Conservation (phyloP, 2,888 invertebrate genomes). For the Timema cristinae region DNA sequence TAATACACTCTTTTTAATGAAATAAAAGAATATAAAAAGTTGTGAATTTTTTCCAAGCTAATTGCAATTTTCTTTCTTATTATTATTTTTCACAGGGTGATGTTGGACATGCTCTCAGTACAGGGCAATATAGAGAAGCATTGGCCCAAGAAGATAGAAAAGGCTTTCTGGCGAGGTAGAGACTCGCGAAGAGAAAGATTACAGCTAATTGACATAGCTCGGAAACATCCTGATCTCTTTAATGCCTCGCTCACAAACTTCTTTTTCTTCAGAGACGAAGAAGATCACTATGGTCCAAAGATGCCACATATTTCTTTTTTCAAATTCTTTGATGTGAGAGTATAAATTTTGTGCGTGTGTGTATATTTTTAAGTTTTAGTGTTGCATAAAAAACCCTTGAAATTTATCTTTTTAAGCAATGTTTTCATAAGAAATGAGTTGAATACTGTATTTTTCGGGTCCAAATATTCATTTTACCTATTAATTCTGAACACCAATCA, state of each 20-base stretch:
- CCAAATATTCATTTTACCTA: too few species aligned
- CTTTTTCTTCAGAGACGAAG: conserved; percentile 88
- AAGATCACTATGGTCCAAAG: conserved; percentile 80
- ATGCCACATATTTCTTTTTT: conserved; percentile 82
- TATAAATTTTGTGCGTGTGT: too few species aligned
- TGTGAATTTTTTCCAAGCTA: background rate
- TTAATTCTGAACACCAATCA: too few species aligned
- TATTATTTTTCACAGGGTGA: conserved; percentile 59
- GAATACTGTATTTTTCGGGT: too few species aligned
- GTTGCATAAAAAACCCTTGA: too few species aligned
- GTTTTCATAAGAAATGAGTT: too few species aligned
- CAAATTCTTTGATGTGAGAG: conserved; percentile 84
- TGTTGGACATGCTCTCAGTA: conserved; percentile 84
- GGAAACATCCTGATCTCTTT: conserved; percentile 69
- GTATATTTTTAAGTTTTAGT: too few species aligned
- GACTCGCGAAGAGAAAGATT: conserved; percentile 85
- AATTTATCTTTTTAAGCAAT: too few species aligned
- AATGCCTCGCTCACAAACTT: conserved; percentile 93
- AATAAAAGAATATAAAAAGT: too few species aligned
- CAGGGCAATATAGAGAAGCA: conserved; percentile 67
- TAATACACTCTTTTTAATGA: background rate
- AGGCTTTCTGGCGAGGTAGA: conserved; percentile 88
- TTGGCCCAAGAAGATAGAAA: conserved; percentile 72
- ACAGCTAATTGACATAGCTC: conserved; percentile 73
- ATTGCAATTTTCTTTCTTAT: conserved; percentile 10